A percentile compares a stretch with the other conserved stretches of the same genome.
phyloP scores from a whole-genome alignment of 2,888 invertebrate genomes.

The Galeopsomyia nigrocyanea region DNA sequence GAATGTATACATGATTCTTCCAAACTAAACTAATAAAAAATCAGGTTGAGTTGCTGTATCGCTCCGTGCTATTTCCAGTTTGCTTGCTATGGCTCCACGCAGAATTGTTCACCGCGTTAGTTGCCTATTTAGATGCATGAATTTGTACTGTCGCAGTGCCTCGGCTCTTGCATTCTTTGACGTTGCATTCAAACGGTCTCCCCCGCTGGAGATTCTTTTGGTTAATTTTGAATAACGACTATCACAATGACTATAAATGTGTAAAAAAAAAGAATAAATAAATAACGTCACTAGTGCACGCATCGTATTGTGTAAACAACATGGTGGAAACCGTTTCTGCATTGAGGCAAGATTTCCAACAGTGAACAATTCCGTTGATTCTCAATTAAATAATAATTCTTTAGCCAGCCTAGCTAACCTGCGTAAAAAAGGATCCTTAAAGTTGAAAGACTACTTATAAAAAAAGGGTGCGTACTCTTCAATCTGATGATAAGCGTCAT shows the following conservation, averaged over 20 bases:
- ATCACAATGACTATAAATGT: slow-evolving; percentile 15
- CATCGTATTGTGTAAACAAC: slow-evolving; percentile 29
- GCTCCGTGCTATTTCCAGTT: slow-evolving; percentile 52
- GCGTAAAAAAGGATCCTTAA: slow-evolving; percentile 53
- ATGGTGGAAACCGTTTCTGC: slow-evolving; percentile 32
- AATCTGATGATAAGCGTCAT: slow-evolving; percentile 52
- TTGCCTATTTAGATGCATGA: slow-evolving; percentile 37
- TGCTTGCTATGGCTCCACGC: slow-evolving; percentile 53
- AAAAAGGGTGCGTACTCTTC: slow-evolving; percentile 52
- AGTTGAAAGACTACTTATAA: slow-evolving; percentile 55
- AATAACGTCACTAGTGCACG: not conserved
- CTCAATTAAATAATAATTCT: slow-evolving; percentile 57
- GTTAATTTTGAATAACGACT: slow-evolving; percentile 20
- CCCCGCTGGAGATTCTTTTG: slow-evolving; percentile 27
- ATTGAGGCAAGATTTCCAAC: slow-evolving; percentile 27
- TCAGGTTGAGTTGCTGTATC: slow-evolving; percentile 50
- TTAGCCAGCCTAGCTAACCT: slow-evolving; percentile 57
- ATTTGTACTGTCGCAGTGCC: slow-evolving; percentile 48
- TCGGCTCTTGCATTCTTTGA: slow-evolving; percentile 17
- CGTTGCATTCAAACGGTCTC: slow-evolving; percentile 28
- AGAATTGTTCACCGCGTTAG: slow-evolving; percentile 50
- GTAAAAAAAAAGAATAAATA: slow-evolving; percentile 18
- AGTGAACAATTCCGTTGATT: slow-evolving; percentile 48
- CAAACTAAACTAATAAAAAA: too few species aligned
- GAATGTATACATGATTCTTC: too few species aligned